Evolutionary conservation across 2,888 invertebrate species (phyloP).

Genomic region (Conistra vaccinii): DNA sequence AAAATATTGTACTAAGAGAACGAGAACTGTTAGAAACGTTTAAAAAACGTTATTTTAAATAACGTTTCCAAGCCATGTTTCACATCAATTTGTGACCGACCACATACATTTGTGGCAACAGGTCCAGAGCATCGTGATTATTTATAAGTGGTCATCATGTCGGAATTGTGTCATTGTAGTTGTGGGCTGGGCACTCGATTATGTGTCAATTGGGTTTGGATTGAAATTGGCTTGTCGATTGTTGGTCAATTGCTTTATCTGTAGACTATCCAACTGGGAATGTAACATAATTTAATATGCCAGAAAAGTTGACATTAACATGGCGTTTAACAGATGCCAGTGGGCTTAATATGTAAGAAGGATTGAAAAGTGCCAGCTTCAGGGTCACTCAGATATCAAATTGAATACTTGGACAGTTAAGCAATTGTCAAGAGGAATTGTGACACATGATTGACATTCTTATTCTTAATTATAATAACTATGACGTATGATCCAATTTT

Average conservation of each 20-base stretch:
- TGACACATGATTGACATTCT: too few relatives aligned
- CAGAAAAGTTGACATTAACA: too few relatives aligned
- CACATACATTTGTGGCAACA: slow-evolving; percentile 26
- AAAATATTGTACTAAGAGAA: too few relatives aligned
- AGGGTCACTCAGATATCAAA: background rate
- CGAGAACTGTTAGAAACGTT: too few relatives aligned
- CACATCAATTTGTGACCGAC: slow-evolving; percentile 2
- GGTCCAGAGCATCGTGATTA: slow-evolving; percentile 24
- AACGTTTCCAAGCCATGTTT: too few relatives aligned
- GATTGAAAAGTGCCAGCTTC: background rate
- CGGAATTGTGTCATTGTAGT: slow-evolving; percentile 26
- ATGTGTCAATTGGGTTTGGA: background rate
- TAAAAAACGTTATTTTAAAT: too few relatives aligned
- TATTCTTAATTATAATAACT: too few relatives aligned
- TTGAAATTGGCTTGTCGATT: slow-evolving; percentile 7
- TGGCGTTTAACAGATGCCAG: too few relatives aligned
- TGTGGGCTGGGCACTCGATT: slow-evolving; percentile 2
- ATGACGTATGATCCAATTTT: too few relatives aligned
- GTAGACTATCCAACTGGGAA: background rate
- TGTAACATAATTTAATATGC: background rate
- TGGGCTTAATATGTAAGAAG: background rate
- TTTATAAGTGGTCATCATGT: slow-evolving; percentile 17
- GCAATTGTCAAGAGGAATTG: too few relatives aligned
- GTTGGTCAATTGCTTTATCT: background rate
- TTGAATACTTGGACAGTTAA: too few relatives aligned